Percentiles rank a stretch among this genome's conserved stretches.
phyloP scores from a whole-genome alignment of 2,888 invertebrate genomes.

The Cinara cedri region DNA sequence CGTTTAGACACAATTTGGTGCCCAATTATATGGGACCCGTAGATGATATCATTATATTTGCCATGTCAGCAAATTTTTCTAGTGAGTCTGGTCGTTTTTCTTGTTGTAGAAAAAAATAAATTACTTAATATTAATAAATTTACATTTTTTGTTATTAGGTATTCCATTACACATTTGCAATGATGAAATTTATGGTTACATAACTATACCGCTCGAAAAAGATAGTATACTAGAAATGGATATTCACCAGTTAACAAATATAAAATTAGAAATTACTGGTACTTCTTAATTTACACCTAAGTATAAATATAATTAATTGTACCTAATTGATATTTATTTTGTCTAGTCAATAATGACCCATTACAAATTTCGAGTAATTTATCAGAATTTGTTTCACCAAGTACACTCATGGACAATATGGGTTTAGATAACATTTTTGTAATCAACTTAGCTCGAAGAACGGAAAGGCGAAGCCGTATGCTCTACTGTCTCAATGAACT shows the following conservation, averaged over 20 bases:
- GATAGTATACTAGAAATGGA: conserved; percentile 72
- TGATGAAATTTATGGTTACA: conserved; percentile 79
- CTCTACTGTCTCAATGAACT: conserved; percentile 76
- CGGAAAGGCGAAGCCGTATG: conserved; percentile 83
- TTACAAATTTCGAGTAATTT: conserved; percentile 42
- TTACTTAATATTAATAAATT: background rate
- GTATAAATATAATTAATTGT: background rate
- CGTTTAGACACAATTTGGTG: conserved; percentile 74
- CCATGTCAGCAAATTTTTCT: conserved; percentile 76
- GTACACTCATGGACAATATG: conserved; percentile 69
- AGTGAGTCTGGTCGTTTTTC: conserved; percentile 63
- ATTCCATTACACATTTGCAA: conserved; percentile 80
- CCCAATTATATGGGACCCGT: conserved; percentile 75
- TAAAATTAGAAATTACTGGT: conserved; percentile 72
- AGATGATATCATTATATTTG: conserved; percentile 94
- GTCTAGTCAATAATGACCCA: conserved; percentile 35
- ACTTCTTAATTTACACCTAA: background rate
- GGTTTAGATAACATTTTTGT: conserved; percentile 83
- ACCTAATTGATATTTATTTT: background rate
- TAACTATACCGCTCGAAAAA: conserved; percentile 80
- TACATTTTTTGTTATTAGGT: conserved; percentile 62
- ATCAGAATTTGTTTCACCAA: conserved; percentile 27
- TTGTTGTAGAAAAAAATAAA: conserved; percentile 29
- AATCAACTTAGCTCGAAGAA: conserved; percentile 87
- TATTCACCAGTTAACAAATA: conserved; percentile 73